Evolutionary conservation across 35 echinoderm and acorn worm genomes (phyloP).

Genomic region (Anneissia japonica): DNA sequence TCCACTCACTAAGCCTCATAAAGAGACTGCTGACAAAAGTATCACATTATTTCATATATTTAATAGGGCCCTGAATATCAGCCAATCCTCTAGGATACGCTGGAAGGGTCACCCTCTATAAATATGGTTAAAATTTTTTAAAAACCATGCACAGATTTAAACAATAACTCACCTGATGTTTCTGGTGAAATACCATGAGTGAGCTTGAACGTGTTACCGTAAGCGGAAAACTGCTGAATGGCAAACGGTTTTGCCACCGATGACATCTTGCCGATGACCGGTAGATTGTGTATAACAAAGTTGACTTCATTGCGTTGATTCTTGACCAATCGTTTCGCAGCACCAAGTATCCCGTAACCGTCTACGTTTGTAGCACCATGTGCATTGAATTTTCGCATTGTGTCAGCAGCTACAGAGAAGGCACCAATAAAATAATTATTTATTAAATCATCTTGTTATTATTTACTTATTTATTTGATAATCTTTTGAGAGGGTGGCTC

Average conservation of each 20-base stretch:
- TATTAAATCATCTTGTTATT: no score
- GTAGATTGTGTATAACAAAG: constrained; percentile 96
- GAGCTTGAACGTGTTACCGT: constrained; percentile 67
- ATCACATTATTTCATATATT: no score
- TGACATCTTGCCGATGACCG: constrained; percentile 92
- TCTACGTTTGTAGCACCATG: constrained; percentile 85
- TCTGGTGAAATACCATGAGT: constrained; percentile 90
- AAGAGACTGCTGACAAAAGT: no score
- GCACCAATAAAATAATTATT: no score
- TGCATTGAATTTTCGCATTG: constrained; percentile 78
- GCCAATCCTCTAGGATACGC: no score
- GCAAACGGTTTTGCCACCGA: constrained; percentile 43
- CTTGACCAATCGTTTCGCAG: constrained; percentile 71
- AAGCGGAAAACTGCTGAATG: constrained; percentile 1
- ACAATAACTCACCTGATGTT: constrained; percentile 80
- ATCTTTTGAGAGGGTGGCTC: no score
- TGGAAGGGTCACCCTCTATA: no score
- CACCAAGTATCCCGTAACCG: constrained; percentile 84
- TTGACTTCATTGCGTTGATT: constrained; percentile 75
- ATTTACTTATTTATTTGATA: no score
- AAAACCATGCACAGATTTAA: no score
- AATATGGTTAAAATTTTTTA: no score
- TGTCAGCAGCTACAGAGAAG: constrained; percentile 49
- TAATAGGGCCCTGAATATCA: no score
- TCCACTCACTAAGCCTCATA: no score